Evolutionary conservation across 1,140 invertebrate species (phyloP).

Genomic region (Cyphomyrmex costatus): DNA sequence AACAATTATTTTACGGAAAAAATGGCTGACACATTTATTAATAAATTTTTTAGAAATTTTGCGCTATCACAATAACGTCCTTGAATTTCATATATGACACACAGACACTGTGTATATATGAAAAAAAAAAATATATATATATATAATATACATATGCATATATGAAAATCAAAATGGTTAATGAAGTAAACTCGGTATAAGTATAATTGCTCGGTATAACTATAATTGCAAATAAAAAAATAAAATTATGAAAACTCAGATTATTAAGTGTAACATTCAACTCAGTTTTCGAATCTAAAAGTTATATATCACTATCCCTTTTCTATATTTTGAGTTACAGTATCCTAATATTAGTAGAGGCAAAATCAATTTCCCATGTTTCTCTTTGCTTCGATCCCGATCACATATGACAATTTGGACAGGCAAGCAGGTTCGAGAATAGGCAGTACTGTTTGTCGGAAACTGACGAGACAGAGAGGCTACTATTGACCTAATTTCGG

Average conservation of each 20-base stretch:
- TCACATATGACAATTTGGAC: slow-evolving; percentile 62
- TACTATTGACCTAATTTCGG: slow-evolving; percentile 63
- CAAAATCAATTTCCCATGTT: slow-evolving; percentile 57
- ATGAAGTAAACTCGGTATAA: not conserved
- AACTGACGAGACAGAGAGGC: slow-evolving; percentile 52
- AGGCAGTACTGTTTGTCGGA: slow-evolving; percentile 56
- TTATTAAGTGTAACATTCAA: not conserved
- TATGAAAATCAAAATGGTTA: too few relatives aligned
- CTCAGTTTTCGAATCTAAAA: not conserved
- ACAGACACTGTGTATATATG: too few relatives aligned
- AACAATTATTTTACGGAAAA: too few relatives aligned
- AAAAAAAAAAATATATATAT: too few relatives aligned
- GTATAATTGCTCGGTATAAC: not conserved
- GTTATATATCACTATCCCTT: not conserved
- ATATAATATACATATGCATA: too few relatives aligned
- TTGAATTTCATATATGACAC: too few relatives aligned
- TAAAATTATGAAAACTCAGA: not conserved
- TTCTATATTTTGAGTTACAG: slow-evolving; percentile 13
- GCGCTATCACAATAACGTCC: too few relatives aligned
- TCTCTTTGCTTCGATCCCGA: slow-evolving; percentile 58
- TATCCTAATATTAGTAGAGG: slow-evolving; percentile 50
- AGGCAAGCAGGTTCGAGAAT: slow-evolving; percentile 45
- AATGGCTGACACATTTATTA: too few relatives aligned
- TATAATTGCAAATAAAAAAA: slow-evolving; percentile 7
- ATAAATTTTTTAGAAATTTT: too few relatives aligned